Evolutionary conservation across 2,797 vertebrate genomes (phyloP), one percentile per base, ranked within the genome.

Genomic region (Tenualosa ilisha): DNA sequence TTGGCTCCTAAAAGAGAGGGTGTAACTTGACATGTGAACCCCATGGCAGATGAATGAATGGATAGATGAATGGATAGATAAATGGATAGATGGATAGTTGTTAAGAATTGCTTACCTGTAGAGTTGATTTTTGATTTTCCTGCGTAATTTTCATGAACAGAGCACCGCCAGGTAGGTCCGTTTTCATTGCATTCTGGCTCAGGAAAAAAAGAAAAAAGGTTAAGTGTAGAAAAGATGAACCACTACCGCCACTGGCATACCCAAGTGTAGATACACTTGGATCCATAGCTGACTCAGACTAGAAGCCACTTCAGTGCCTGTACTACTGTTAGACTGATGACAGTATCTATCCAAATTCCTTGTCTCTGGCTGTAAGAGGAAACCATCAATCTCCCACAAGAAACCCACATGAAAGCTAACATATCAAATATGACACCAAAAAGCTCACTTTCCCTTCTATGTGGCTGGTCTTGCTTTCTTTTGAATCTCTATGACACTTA

Each of bases 321-420:
- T 15, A 6, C 63, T 26, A 37, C 26, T 65, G 61, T 22, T 65
- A n/a, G 61, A 26, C 24, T 68, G 63, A 68, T 68, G 12, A 68
- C n/a, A 31, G 2, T 37, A 68, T 13, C 63, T 68, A 68, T 79
- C 72, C 72, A 79, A 20, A 43, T 79, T 6, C 17, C 72, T 46
- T 79, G 40, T 40, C 17, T 46, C 43, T 46, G 40, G 17, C 31
- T 40, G 12, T 37, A 31, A 68, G 37, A 46, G 72, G 40, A 79
- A 79, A 79, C 68, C 72, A 79, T 40, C 20, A 0, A 43, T 40
- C 68, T 75, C 68, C 31, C 31, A 43, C 68, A 75, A 12, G 31
- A 46, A 79, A 79, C 37, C 72, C 72, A 79, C 72, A 79, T 79
- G 72, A 79, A 79, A 79, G 72, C 40, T 40, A 20, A 79, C 7